phyloP scores from a whole-genome alignment of 2,113 vertebrate genomes.

The Fulmarus glacialis region DNA sequence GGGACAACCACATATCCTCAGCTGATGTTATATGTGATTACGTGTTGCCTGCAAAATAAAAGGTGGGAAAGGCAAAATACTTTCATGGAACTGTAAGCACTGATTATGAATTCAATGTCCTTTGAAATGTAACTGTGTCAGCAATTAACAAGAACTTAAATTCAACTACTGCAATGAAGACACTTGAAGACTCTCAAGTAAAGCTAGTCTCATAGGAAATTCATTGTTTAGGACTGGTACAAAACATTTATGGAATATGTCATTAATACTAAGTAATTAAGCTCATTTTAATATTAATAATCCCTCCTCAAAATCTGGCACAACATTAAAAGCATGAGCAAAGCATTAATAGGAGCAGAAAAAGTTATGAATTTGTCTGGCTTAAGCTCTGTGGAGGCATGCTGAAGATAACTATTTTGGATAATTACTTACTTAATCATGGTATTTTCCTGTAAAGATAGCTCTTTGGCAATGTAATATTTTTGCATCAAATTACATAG shows the following conservation, averaged over 20 bases:
- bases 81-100: background rate
- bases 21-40: background rate
- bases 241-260: background rate
- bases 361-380: background rate
- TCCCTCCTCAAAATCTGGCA: background rate
- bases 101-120: background rate
- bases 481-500: background rate
- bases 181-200: background rate
- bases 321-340: background rate
- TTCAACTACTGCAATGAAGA: background rate
- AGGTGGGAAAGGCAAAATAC: background rate
- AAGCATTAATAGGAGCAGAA: background rate
- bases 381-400: background rate
- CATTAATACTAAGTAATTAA: background rate
- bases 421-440: background rate
- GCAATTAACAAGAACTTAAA: background rate
- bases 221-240: background rate
- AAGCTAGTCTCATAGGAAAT: background rate
- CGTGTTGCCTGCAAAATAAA: background rate
- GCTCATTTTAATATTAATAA: background rate
- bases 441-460: background rate
- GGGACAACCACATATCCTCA: background rate
- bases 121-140: background rate
- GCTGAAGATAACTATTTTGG: background rate
- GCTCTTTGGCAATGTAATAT: background rate